Percentiles rank a stretch among this genome's conserved stretches.
Evolutionary conservation across 1,140 invertebrate species (phyloP).

Genomic region (Thaumatotibia leucotreta): DNA sequence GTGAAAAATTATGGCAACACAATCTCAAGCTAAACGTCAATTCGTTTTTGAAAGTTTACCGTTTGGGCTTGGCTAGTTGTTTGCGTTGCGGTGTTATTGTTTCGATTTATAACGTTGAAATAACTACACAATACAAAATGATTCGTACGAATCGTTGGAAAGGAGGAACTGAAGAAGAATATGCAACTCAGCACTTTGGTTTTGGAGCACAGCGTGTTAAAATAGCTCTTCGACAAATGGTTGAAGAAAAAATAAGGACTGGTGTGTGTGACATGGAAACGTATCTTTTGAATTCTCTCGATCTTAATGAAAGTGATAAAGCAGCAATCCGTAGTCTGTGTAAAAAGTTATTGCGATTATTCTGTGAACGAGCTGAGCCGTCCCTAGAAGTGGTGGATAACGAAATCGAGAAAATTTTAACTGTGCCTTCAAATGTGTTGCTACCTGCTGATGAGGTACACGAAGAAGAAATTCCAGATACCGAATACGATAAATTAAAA

Average conservation of each 20-base stretch:
- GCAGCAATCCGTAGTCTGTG: conserved; percentile 47
- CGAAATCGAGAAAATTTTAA: conserved; percentile 56
- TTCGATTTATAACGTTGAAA: background rate
- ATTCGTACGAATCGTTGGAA: conserved; percentile 55
- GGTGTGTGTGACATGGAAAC: conserved; percentile 60
- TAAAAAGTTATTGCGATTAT: conserved; percentile 56
- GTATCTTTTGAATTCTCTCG: conserved; percentile 49
- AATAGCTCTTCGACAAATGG: conserved; percentile 64
- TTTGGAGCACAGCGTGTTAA: conserved; percentile 64
- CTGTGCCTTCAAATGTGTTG: conserved; percentile 55
- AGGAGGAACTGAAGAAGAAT: conserved; percentile 65
- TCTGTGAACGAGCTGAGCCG: conserved; percentile 51
- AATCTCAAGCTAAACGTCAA: background rate
- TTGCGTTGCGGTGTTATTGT: background rate
- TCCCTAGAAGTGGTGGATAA: conserved; percentile 52
- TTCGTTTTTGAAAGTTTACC: conserved; percentile 2
- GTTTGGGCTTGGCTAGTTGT: background rate
- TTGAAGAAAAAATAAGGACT: conserved; percentile 61
- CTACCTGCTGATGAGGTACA: conserved; percentile 62
- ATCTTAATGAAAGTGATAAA: conserved; percentile 62
- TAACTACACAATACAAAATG: conserved; percentile 34
- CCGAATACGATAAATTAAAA: conserved; percentile 51
- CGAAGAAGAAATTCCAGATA: conserved; percentile 44
- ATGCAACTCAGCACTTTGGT: conserved; percentile 66
- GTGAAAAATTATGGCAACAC: background rate